Evolutionary conservation across 2,113 vertebrate species (phyloP), one percentile per base, ranked within the genome.

Genomic region (Verasper variegatus): DNA sequence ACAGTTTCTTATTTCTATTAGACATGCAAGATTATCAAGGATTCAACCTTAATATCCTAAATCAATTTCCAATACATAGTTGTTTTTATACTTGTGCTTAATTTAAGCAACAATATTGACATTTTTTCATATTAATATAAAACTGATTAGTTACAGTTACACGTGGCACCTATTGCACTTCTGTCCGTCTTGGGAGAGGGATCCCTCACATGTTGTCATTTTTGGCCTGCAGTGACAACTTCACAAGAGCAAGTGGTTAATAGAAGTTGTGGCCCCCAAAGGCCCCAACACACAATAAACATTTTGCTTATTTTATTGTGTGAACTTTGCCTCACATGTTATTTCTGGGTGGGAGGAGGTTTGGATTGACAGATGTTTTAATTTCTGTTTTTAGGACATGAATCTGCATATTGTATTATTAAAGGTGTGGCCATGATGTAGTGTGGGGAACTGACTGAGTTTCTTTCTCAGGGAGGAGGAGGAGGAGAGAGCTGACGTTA

Each of bases 381-480:
- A 13, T 60, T 51, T 63, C 45, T 62, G 64, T 72, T 23, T 7
- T 58, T 0, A 11, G 55, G 64, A 40, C 61, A 31, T 54, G 10
- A 42, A 37, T n/a, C 75, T 31, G 31, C 55, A 49, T 20, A 58
- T 40, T 73, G 69, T 56, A 63, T 45, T 18, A 66, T 37, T 59
- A 51, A 73, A 55, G 54, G 17, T 62, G 52, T 62, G 59, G 31
- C 60, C 57, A 1, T 64, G 73, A 63, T 62, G 52, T 31, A 24
- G 74, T 35, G 65, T 11, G 71, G 51, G 37, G 52, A 40, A 56
- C 80, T 82, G 65, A 81, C 60, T 61, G 55, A 15, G 14, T 69
- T 74, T 80, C 77, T 71, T 42, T 85, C 56, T 1, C 89, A 99
- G 98, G 91, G 96, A 96, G 76, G 94, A 96, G 84, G 82, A 96